Evolutionary conservation across 2,888 invertebrate genomes (phyloP).

Genomic region (Bruchidius siliquastri): DNA sequence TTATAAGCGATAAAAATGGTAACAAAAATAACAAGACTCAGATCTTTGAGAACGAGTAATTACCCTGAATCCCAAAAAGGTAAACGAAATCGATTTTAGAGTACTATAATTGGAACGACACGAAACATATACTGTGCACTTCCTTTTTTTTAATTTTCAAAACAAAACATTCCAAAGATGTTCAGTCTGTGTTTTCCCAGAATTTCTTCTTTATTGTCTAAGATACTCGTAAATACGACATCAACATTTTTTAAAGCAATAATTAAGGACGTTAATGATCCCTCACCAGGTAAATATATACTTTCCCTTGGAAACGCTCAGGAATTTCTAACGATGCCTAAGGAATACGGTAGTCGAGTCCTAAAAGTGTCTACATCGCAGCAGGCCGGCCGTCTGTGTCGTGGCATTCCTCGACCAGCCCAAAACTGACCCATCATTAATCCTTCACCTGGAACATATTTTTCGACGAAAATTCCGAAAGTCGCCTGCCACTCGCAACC

Average conservation of each 20-base stretch:
- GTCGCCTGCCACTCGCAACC: background rate
- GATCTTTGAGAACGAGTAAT: too few species aligned
- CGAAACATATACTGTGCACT: too few species aligned
- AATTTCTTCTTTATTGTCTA: background rate
- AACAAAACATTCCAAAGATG: background rate
- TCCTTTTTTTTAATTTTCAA: too few species aligned
- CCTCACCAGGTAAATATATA: background rate
- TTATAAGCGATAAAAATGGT: too few species aligned
- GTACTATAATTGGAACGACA: too few species aligned
- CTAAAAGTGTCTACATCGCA: background rate
- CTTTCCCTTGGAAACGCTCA: background rate
- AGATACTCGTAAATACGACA: background rate
- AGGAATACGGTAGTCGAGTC: background rate
- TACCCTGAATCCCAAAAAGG: too few species aligned
- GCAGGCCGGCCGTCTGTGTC: background rate
- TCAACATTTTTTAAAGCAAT: background rate
- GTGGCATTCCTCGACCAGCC: background rate
- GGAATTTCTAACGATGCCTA: background rate
- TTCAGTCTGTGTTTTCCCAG: background rate
- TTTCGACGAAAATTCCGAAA: conserved; percentile 4
- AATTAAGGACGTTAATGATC: background rate
- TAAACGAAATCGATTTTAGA: too few species aligned
- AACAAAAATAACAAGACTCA: too few species aligned
- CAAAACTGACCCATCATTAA: conserved; percentile 2
- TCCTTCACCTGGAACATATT: conserved; percentile 1